These are phyloP conservation scores for Cephalopterus ornatus DNA, from an alignment of 2,113 vertebrate species.

Conservation along the genomic window DNA sequence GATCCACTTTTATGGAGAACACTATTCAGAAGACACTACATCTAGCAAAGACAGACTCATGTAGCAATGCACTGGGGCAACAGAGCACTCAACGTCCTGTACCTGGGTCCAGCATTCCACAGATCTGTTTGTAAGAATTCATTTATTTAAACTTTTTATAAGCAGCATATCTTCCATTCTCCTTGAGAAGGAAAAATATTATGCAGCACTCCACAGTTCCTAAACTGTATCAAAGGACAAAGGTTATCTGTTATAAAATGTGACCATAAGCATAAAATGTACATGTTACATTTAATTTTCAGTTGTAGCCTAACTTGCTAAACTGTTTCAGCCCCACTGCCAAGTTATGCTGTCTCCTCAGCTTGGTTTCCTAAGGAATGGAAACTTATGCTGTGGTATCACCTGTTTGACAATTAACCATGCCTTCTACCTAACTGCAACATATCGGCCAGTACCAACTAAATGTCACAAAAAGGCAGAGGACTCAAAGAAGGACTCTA, in stretches of 20 bases:
- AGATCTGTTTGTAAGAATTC: background rate
- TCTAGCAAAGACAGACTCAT: background rate
- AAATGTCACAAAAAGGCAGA: background rate
- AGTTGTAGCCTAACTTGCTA: background rate
- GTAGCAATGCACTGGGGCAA: background rate
- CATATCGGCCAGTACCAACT: background rate
- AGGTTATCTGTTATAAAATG: background rate
- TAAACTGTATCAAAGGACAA: background rate
- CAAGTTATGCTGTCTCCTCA: background rate
- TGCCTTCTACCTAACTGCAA: background rate
- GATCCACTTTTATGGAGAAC: background rate
- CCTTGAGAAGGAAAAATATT: background rate
- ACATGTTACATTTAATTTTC: background rate
- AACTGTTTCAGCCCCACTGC: background rate
- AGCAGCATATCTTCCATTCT: background rate
- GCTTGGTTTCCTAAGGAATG: background rate
- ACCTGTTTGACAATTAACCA: background rate
- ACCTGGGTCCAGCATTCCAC: background rate
- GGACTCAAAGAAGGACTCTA: background rate
- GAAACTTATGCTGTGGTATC: fast-evolving
- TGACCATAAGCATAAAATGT: background rate
- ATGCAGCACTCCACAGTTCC: background rate
- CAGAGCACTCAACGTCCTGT: fast-evolving
- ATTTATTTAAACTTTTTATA: background rate
- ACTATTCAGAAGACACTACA: background rate